Conservation (phyloP, 2,888 invertebrate species). For the Drosophila borealis region DNA sequence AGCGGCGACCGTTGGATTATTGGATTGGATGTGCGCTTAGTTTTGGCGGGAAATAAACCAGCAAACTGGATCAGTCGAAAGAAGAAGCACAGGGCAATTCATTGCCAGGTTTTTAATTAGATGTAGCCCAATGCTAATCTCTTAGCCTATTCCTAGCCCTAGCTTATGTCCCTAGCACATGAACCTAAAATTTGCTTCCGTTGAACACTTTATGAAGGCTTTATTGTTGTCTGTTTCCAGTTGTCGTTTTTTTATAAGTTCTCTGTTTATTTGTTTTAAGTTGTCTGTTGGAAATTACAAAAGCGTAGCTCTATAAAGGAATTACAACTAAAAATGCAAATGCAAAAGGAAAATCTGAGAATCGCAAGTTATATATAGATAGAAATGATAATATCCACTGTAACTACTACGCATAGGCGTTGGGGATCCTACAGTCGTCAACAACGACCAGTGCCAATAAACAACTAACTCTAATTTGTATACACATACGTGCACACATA, state of each 20-base stretch:
- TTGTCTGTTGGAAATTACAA: constrained; percentile 47
- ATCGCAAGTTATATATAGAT: constrained; percentile 30
- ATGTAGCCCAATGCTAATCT: constrained; percentile 46
- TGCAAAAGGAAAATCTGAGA: constrained; percentile 25
- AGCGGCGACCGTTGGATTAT: constrained; percentile 11
- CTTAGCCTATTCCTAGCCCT: constrained; percentile 53
- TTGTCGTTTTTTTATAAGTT: constrained; percentile 50
- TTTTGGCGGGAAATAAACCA: constrained; percentile 26
- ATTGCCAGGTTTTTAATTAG: constrained; percentile 51
- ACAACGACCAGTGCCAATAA: constrained; percentile 52
- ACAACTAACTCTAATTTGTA: constrained; percentile 32
- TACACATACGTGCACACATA: constrained; percentile 10
- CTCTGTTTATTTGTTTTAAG: constrained; percentile 56
- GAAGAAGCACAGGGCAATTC: constrained; percentile 42
- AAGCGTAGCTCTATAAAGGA: constrained; percentile 39
- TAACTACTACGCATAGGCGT: constrained; percentile 17
- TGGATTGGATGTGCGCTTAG: constrained; percentile 40
- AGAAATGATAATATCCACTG: constrained; percentile 19
- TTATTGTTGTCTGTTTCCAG: constrained; percentile 73
- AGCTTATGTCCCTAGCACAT: constrained; percentile 56
- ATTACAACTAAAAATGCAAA: constrained; percentile 35
- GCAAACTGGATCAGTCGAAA: constrained; percentile 41
- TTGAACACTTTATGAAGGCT: constrained; percentile 54
- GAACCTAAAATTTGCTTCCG: constrained; percentile 50
- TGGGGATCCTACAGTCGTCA: constrained; percentile 29